Base-by-base conservation (phyloP, 2,888 invertebrate species). In the Sphinx pinastri region DNA sequence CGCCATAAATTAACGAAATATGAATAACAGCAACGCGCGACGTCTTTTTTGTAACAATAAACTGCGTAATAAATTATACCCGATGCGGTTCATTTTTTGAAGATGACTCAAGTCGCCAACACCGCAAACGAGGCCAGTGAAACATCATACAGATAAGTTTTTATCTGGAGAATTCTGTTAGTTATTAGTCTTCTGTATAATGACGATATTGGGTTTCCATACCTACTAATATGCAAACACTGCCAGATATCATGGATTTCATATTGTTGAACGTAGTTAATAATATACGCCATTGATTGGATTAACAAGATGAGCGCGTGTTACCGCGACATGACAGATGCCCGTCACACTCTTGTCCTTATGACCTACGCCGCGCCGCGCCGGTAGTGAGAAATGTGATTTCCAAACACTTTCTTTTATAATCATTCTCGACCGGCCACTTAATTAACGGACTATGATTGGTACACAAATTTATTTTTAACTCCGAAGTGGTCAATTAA, bases 131-230 rank as follows among this genome's bases (percentile, higher is more conserved):
- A 82, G 92, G 88, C 82, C 91, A 84, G 84, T 83, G 89, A 90
- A 88, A 87, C 88, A 89, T 86, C 85, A 87, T 77, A 79, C 85
- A 86, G 92, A 92, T 92, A 92, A 92, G 86, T 81, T 70, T n/a
- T 25, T 45, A 69, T 85, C 87, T 84, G 10, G 45, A 13, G 19
- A 13, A 49, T 19, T 38, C 38, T 63, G 13, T 63, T 63, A 63
- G 19, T 3, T 2, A 7, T 13, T 16, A 25, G 25, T 25, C 1
- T 25, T 25, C 25, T 25, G 1, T 25, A 25, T 25, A 25, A 25
- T 25, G 25, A 1, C 2, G 2, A 25, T 25, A 25, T 25, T 25
- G 2, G 25, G 25, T 25, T 1, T 25, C 25, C 25, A 25, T 25
- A 25, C 25, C 25, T 25, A 25, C 25, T 25, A 25, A 2, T 38